Evolutionary conservation across 2,113 vertebrate species (phyloP).

Genomic region (Etia nguti): DNA sequence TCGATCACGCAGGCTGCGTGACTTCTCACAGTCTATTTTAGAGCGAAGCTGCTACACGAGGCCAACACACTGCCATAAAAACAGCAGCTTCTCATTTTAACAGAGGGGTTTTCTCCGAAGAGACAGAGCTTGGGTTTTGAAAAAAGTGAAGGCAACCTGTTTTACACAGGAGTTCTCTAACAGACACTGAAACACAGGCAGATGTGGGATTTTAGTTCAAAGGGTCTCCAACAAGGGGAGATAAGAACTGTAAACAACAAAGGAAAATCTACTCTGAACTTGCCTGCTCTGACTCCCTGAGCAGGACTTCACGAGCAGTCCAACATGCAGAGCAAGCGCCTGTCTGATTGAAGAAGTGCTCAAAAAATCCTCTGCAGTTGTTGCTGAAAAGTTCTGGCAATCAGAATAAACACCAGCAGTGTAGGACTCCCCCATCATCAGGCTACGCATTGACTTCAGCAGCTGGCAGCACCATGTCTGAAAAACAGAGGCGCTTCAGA

Average conservation of each 20-base stretch:
- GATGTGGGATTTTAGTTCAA: not conserved
- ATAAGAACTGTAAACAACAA: not conserved
- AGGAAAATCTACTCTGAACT: not conserved
- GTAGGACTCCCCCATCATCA: not conserved
- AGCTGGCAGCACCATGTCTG: not conserved
- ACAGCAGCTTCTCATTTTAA: not conserved
- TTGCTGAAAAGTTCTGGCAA: not conserved
- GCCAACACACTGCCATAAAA: not conserved
- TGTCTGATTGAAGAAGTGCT: not conserved
- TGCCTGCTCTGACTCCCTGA: not conserved
- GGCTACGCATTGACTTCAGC: not conserved
- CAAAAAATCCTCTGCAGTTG: not conserved
- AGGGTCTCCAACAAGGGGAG: not conserved
- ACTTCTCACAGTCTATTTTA: conserved; percentile 58
- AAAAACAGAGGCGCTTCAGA: not conserved
- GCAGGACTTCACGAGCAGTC: not conserved
- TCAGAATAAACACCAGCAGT: not conserved
- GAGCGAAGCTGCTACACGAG: not conserved
- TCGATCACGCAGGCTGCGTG: conserved; percentile 8
- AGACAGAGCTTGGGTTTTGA: not conserved
- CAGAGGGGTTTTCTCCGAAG: not conserved
- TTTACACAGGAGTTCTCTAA: not conserved
- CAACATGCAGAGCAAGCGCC: not conserved
- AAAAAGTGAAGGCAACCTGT: not conserved
- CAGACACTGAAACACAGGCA: not conserved